Conservation (phyloP, 2,888 invertebrate genomes). For the Drosophila fungiperda region DNA sequence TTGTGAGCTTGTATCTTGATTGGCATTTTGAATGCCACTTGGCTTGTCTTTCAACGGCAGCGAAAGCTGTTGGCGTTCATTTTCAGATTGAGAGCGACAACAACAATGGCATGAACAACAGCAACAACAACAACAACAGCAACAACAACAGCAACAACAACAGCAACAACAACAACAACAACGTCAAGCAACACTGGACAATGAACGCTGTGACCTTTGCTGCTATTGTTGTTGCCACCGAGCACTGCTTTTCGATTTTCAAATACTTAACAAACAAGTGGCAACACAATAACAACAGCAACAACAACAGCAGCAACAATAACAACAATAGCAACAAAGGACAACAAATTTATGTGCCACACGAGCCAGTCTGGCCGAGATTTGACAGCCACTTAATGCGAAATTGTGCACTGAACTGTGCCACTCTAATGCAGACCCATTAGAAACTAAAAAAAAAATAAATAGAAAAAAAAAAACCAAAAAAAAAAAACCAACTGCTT, state of each 20-base stretch:
- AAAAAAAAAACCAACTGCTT: not conserved
- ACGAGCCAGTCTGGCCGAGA: slow-evolving; percentile 66
- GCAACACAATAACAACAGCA: slow-evolving; percentile 50
- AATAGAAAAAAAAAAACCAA: not conserved
- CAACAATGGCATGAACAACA: slow-evolving; percentile 11
- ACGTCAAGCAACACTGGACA: slow-evolving; percentile 47
- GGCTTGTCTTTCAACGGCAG: slow-evolving; percentile 58
- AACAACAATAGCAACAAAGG: slow-evolving; percentile 4
- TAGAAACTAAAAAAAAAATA: not conserved
- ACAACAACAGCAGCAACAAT: slow-evolving; percentile 21
- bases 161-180: not conserved
- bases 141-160: slow-evolving; percentile 8
- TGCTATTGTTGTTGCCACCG: slow-evolving; percentile 46
- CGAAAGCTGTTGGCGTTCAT: slow-evolving; percentile 55
- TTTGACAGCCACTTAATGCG: slow-evolving; percentile 22
- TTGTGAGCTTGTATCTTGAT: slow-evolving; percentile 61
- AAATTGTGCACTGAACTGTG: slow-evolving; percentile 11
- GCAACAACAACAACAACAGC: slow-evolving; percentile 15
- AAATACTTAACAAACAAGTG: slow-evolving; percentile 71
- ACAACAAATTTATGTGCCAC: slow-evolving; percentile 67
- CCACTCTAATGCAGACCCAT: slow-evolving; percentile 4
- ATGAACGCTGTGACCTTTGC: slow-evolving; percentile 71
- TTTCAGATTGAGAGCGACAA: slow-evolving; percentile 35
- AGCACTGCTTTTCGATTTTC: slow-evolving; percentile 65
- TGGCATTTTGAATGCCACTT: slow-evolving; percentile 62